Evolutionary conservation across 2,797 vertebrate species (phyloP).

Genomic region (Gephyroberyx darwinii): DNA sequence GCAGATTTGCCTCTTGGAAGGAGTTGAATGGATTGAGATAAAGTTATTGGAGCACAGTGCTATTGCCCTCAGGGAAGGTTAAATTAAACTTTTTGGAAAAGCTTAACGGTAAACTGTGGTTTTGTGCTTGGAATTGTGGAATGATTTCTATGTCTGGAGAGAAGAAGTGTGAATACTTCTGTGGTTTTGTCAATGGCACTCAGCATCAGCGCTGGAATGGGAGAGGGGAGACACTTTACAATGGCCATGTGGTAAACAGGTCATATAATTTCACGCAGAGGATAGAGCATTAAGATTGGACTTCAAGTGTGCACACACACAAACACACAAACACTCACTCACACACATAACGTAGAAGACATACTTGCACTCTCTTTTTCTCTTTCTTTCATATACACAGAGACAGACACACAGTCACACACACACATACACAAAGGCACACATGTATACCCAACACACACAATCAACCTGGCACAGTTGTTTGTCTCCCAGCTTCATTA

Average conservation of each 20-base stretch:
- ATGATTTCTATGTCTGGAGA: conserved; percentile 34
- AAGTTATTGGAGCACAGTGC: conserved; percentile 56
- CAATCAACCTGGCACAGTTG: conserved; percentile 43
- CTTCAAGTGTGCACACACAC: neutral
- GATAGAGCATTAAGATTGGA: neutral
- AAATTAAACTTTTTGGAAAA: conserved; percentile 66
- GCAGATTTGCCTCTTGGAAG: conserved; percentile 53
- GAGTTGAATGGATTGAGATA: conserved; percentile 45
- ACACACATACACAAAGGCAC: conserved; percentile 11
- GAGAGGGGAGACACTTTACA: neutral
- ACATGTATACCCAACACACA: conserved; percentile 35
- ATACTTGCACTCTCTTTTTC: neutral
- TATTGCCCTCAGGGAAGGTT: conserved; percentile 62
- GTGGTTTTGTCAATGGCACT: conserved; percentile 18
- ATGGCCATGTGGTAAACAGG: neutral
- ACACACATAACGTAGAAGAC: neutral
- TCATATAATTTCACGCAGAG: neutral
- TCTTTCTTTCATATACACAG: neutral
- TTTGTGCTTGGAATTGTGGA: conserved; percentile 57
- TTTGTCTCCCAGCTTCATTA: conserved; percentile 63
- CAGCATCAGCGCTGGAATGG: conserved; percentile 22
- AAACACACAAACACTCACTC: neutral
- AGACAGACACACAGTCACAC: neutral
- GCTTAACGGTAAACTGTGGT: conserved; percentile 51
- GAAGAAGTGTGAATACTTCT: conserved; percentile 25